Evolutionary conservation across 2,797 vertebrate species (phyloP), one percentile per base, ranked within the genome.

Genomic region (Microcaecilia unicolor): DNA sequence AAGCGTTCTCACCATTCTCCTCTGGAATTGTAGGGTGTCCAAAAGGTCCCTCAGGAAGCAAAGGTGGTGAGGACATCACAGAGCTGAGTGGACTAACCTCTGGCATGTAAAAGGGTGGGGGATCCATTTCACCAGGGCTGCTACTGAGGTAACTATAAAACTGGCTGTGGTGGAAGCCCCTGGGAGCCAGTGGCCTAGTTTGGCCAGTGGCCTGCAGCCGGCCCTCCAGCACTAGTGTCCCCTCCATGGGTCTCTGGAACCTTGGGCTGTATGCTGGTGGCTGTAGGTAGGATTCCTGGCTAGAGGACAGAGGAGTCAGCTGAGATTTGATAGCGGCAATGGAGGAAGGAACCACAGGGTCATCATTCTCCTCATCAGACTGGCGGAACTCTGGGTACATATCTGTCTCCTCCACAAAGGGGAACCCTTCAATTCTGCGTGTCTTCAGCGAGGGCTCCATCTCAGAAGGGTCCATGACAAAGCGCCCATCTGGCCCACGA

Each of bases 331-430:
- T 83, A 37, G 90, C 90, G 38, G 90, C 78, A 84, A 97, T 92
- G 2, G 92, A 91, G 8, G 90, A 51, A 26, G 94, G 90, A 63
- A 94, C 82, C 44, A 90, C 78, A 0, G 92, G 89, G 63, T 97
- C 96, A 6, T 99, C 95, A 1, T 98, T 98, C 78, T 98, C 96
- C 75, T 99, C 96, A 1, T 98, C 96, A 0, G 96, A 99, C 81
- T 99, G 96, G 58, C 93, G 88, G 81, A 99, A 99, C 75, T 99
- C 96, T 0, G 96, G 96, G 81, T 98, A 99, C 87, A 97, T 86
- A 78, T 99, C 95, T 0, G 96, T 96, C 80, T 99, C 95, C 72
- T 99, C 95, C 1, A 95, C 96, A 6, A 99, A 99, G 44, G 95
- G 96, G 53, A 99, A 99, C 69, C 96, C 96, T 57, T 97, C 90